A percentile compares a stretch with the other conserved stretches of the same genome.
phyloP scores from a whole-genome alignment of 2,888 invertebrate genomes.

The Epirrita christyi region DNA sequence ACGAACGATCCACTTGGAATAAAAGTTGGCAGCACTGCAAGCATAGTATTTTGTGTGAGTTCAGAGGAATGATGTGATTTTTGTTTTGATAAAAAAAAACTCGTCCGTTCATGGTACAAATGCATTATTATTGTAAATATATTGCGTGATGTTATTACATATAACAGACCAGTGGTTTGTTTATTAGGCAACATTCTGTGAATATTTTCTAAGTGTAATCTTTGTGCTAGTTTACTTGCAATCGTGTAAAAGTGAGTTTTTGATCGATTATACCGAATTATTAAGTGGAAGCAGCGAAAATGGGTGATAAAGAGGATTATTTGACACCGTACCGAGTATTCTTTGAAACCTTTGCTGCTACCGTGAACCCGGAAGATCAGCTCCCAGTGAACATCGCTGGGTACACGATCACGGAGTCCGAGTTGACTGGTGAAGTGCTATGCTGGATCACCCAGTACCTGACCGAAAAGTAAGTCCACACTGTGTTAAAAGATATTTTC shows the following conservation, averaged over 20 bases:
- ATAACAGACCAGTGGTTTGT: constrained; percentile 44
- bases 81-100: constrained; percentile 65
- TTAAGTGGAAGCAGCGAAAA: constrained; percentile 51
- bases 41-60: constrained; percentile 39
- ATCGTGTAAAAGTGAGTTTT: constrained; percentile 33
- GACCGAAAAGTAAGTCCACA: constrained; percentile 88
- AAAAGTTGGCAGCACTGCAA: too few species aligned
- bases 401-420: constrained; percentile 87
- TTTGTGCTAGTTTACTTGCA: constrained; percentile 37
- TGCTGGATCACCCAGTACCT: constrained; percentile 92
- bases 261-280: constrained; percentile 57
- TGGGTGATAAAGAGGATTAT: constrained; percentile 88
- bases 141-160: constrained; percentile 43
- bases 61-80: constrained; percentile 55
- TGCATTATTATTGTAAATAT: constrained; percentile 35
- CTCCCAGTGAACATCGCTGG: constrained; percentile 89
- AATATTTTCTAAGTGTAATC: constrained; percentile 37
- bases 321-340: constrained; percentile 88
- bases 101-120: constrained; percentile 29
- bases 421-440: constrained; percentile 90
- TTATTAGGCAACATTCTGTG: constrained; percentile 32
- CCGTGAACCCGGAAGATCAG: constrained; percentile 89
- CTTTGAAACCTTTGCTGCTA: constrained; percentile 89
- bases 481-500: too few species aligned
- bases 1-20: too few species aligned